A percentile compares a stretch with the other conserved stretches of the same genome.
These are phyloP conservation scores for Acipenser oxyrinchus DNA, from an alignment of 2,797 vertebrate genomes.

Conservation along the genomic window DNA sequence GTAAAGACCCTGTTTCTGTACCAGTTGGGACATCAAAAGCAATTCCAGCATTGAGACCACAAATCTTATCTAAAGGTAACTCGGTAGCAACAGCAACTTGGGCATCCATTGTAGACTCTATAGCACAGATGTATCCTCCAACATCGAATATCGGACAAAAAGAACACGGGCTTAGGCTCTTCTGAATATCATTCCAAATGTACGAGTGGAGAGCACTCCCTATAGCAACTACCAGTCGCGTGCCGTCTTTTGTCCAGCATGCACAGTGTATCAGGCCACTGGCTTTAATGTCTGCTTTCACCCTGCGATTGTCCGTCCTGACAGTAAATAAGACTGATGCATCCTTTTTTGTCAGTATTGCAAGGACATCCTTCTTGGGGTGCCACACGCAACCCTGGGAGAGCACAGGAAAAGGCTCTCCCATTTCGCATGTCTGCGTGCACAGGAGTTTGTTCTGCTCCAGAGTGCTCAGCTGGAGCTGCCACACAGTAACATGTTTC, in stretches of 20 bases:
- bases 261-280: slow-evolving; percentile 77
- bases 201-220: slow-evolving; percentile 81
- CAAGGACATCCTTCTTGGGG: slow-evolving; percentile 73
- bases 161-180: slow-evolving; percentile 67
- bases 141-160: slow-evolving; percentile 81
- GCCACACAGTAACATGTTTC: slow-evolving; percentile 81
- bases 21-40: slow-evolving; percentile 50
- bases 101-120: slow-evolving; percentile 62
- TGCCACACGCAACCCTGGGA: slow-evolving; percentile 93
- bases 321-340: slow-evolving; percentile 74
- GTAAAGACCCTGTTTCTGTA: slow-evolving; percentile 33
- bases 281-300: slow-evolving; percentile 69
- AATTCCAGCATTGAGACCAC: slow-evolving; percentile 69
- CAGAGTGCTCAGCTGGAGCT: slow-evolving; percentile 63
- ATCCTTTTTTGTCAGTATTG: slow-evolving; percentile 76
- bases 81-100: slow-evolving; percentile 82
- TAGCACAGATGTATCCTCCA: slow-evolving; percentile 71
- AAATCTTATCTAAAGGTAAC: slow-evolving; percentile 81
- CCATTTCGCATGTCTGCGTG: slow-evolving; percentile 82
- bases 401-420: slow-evolving; percentile 76
- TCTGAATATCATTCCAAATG: slow-evolving; percentile 80
- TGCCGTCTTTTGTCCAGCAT: slow-evolving; percentile 87
- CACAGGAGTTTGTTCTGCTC: slow-evolving; percentile 76
- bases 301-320: slow-evolving; percentile 59
- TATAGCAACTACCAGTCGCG: slow-evolving; percentile 79